Base-by-base conservation (phyloP, 35 echinoderm and acorn worm species). In the Acanthaster planci region DNA sequence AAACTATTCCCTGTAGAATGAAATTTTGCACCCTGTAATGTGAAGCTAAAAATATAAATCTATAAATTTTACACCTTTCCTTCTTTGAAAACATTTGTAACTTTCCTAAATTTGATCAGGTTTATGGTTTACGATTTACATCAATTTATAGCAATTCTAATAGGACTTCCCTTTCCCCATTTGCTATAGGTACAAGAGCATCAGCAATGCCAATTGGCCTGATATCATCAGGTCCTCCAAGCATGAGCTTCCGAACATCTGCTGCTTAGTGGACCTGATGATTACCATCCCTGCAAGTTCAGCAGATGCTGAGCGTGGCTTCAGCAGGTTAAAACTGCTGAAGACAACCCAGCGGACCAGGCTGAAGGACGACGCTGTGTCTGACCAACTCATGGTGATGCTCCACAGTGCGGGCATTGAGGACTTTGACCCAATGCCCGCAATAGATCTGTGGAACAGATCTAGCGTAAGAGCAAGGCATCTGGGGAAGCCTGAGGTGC, bases 261-360 rank as follows among this genome's bases (percentile, higher is more conserved):
- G 52, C 34, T 40, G 50, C 50, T 12, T 89, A 35, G 44, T 89
- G 8, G 87, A 89, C 60, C 30, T 89, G 40, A 78, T 78, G 27
- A 21, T 85, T 0, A 84, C 86, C 16, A 84, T 88, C 23, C 86
- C 77, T 18, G 86, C 86, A 17, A 84, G 86, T 42, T 88, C 86
- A 37, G 86, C 86, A 37, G 86, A 88, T 60, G 86, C 86, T 14
- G 86, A 88, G 84, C 60, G 86, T 29, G 79, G 79, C 8, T 88
- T 88, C 37, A 84, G 78, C 31, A 39, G 37, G 1, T 21, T 88
- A 38, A 88, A 88, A 50, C 77, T 60, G 0, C 29, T 88, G 0
- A 87, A 87, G 36, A 87, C 85, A 32, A 52, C 7, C 7, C 85
- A 87, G 15, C 36, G 85, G 27, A 87, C 76, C 0, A 9, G 85